Evolutionary conservation across 2,113 vertebrate genomes (phyloP).

Genomic region (Galbula dea): DNA sequence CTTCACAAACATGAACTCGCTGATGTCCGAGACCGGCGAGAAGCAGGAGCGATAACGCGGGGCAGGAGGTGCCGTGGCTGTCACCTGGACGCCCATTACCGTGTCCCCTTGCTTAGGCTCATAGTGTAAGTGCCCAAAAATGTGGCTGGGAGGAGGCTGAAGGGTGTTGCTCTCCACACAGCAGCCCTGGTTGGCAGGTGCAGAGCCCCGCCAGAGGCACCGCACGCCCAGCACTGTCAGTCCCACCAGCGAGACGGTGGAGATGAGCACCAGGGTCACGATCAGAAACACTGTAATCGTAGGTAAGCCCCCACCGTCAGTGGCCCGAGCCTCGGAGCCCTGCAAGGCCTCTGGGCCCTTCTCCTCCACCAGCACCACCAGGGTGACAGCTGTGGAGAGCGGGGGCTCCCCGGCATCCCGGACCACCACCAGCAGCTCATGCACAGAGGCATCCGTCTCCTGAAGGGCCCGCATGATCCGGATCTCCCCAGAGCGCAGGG

Average conservation of each 20-base stretch:
- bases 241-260: constrained; percentile 74
- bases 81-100: constrained; percentile 70
- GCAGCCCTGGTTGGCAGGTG: background rate
- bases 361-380: constrained; percentile 77
- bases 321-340: constrained; percentile 61
- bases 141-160: constrained; percentile 50
- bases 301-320: constrained; percentile 70
- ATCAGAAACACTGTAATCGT: constrained; percentile 84
- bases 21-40: constrained; percentile 83
- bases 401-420: constrained; percentile 74
- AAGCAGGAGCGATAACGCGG: constrained; percentile 79
- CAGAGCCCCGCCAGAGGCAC: constrained; percentile 46
- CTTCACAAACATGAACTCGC: constrained; percentile 82
- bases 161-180: constrained; percentile 52
- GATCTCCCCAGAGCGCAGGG: constrained; percentile 76
- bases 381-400: constrained; percentile 70
- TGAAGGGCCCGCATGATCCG: constrained; percentile 61
- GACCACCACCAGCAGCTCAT: constrained; percentile 72
- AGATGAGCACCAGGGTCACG: constrained; percentile 82
- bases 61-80: constrained; percentile 74
- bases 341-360: constrained; percentile 69
- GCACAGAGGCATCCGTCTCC: constrained; percentile 61
- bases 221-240: constrained; percentile 53
- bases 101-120: constrained; percentile 70
- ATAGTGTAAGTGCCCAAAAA: constrained; percentile 60